Evolutionary conservation across 2,113 vertebrate species (phyloP).

Genomic region (Heterochromis multidens): DNA sequence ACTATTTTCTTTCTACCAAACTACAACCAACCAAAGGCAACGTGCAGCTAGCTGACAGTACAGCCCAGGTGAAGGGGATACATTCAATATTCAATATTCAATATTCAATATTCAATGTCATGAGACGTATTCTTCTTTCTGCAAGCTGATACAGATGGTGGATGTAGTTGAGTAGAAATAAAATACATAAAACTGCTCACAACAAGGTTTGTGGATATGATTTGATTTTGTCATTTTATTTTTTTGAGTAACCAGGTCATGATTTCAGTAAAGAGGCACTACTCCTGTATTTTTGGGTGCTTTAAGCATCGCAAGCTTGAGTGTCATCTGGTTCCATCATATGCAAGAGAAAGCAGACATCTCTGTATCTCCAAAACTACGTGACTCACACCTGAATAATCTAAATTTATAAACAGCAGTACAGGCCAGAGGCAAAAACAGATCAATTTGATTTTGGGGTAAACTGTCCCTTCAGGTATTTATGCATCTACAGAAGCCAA

Average conservation of each 20-base stretch:
- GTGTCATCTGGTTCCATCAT: neutral
- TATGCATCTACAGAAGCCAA: neutral
- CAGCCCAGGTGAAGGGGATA: no score
- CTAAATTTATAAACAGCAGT: neutral
- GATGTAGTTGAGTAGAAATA: no score
- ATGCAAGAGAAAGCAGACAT: neutral
- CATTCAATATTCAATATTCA: no score
- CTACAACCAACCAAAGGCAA: neutral
- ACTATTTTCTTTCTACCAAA: neutral
- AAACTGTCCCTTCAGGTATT: neutral
- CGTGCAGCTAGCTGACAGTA: neutral
- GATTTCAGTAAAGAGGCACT: neutral
- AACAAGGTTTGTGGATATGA: accelerated
- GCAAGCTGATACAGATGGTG: no score
- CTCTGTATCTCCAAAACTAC: neutral
- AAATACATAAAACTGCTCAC: neutral
- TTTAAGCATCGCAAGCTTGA: neutral
- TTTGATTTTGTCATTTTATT: neutral
- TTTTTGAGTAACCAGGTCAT: neutral
- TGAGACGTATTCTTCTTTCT: no score
- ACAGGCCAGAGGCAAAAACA: neutral
- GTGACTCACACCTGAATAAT: neutral
- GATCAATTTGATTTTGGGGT: neutral
- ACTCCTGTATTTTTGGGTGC: neutral
- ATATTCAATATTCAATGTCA: no score